Evolutionary conservation across 2,888 invertebrate genomes (phyloP), one percentile per base, ranked within the genome.

Genomic region (Xestia ashworthii): DNA sequence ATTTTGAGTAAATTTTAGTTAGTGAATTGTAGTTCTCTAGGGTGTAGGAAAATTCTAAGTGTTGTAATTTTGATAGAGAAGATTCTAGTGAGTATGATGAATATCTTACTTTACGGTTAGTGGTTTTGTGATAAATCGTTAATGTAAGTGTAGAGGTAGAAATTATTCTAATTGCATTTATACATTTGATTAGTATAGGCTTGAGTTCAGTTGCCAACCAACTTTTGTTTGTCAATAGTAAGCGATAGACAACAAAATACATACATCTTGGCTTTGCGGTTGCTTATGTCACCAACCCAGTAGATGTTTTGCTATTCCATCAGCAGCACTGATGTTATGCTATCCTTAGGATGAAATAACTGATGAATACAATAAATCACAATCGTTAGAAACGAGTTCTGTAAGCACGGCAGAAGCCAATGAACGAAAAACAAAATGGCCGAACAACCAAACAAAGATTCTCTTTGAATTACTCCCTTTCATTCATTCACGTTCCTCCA

Each of bases 1-100:
- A 60, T 53, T 76, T 70, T 69, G 8, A 80, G 46, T 55, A 55
- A 62, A 69, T 80, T 14, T 25, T 46, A 16, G 48, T 67, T 22
- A 32, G 41, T 50, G 8, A 14, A 25, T 55, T 50, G 3, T 46
- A 44, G 44, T 68, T 78, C 6, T 58, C 8, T 5, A 14, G 12
- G 16, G 19, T 25, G 46, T 41, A 25, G 0, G 53, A 22, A 6
- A 14, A 25, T 70, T 38, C 3, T 6, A 19, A 16, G 16, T 12
- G 41, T n/a, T 22, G 5, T 64, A 16, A 0, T 44, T 73, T 53
- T 32, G 32, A n/a, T 53, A 9, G 5, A 25, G 6, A 50, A 16
- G 1, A 1, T 71, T 71, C 14, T 32, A 11, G 50, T 11, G 22
- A 19, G 16, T 25, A 16, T 60, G 55, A 38, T 19, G 38, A 11